phyloP scores from a whole-genome alignment of 2,888 invertebrate genomes.

The Romanomermis culicivorax region DNA sequence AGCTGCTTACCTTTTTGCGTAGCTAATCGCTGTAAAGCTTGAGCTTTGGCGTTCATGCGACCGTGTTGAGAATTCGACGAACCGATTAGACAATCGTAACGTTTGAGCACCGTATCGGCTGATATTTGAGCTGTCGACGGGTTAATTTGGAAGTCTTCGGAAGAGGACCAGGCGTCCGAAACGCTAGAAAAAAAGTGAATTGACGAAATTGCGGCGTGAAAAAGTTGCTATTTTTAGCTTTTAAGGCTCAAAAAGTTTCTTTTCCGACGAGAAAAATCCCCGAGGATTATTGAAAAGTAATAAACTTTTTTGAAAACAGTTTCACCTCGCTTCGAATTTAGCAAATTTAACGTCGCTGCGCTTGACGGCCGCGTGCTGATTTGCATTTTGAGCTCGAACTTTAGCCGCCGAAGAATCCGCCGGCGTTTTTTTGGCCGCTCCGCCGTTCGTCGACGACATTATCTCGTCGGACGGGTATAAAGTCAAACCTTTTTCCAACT shows the following conservation, averaged over 20 bases:
- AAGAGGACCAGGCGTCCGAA: slow-evolving; percentile 10
- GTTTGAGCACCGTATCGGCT: slow-evolving; percentile 9
- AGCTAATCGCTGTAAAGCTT: slow-evolving; percentile 32
- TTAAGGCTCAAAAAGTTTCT: background rate
- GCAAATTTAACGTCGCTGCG: background rate
- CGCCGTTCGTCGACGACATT: too few species aligned
- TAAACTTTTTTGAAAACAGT: background rate
- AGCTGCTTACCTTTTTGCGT: slow-evolving; percentile 24
- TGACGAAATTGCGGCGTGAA: background rate
- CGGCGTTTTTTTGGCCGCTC: too few species aligned
- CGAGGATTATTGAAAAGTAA: background rate
- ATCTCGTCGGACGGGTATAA: too few species aligned
- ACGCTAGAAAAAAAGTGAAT: slow-evolving; percentile 7
- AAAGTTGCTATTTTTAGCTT: too few species aligned
- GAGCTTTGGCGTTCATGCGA: slow-evolving; percentile 27
- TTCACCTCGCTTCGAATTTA: slow-evolving; percentile 1
- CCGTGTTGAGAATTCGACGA: background rate
- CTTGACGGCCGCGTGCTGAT: background rate
- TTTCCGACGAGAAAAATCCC: too few species aligned
- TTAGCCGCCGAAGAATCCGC: too few species aligned
- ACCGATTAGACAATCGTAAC: background rate
- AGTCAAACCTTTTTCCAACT: too few species aligned
- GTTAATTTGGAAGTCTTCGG: slow-evolving; percentile 9
- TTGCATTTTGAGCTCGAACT: background rate
- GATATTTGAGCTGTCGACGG: slow-evolving; percentile 4